Conservation (phyloP, 2,797 vertebrate species). For the Anisognathus igniventris region DNA sequence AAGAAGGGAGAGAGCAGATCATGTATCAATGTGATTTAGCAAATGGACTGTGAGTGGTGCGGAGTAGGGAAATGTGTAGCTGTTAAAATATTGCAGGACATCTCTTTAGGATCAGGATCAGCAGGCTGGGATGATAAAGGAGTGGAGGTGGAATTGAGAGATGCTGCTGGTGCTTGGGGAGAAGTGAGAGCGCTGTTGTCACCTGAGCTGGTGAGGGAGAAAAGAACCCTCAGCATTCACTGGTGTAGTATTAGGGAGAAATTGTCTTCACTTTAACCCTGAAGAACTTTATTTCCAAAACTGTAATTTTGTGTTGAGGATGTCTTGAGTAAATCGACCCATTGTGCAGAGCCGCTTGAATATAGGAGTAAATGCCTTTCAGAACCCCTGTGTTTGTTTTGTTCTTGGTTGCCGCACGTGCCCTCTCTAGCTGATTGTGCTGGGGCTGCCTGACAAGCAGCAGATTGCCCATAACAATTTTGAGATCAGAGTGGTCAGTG, state of each 20-base stretch:
- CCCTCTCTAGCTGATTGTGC: not conserved
- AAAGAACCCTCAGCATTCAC: not conserved
- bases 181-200: not conserved
- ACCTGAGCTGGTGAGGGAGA: not conserved
- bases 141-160: too few species aligned
- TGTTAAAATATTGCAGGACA: not conserved
- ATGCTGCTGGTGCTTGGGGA: fast-evolving
- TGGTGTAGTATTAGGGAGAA: fast-evolving
- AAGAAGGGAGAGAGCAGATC: not conserved
- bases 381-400: not conserved
- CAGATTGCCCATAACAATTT: not conserved
- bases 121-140: not conserved
- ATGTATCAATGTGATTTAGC: not conserved
- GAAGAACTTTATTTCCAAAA: not conserved
- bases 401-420: not conserved
- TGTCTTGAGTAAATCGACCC: not conserved
- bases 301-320: not conserved
- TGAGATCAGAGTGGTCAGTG: not conserved
- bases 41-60: not conserved
- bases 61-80: not conserved
- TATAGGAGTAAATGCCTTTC: not conserved
- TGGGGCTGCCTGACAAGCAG: not conserved
- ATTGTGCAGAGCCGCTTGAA: not conserved
- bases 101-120: not conserved
- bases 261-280: not conserved